A percentile compares a stretch with the other conserved stretches of the same genome.
phyloP scores from a whole-genome alignment of 2,113 vertebrate genomes.

The Anolis sagrei region DNA sequence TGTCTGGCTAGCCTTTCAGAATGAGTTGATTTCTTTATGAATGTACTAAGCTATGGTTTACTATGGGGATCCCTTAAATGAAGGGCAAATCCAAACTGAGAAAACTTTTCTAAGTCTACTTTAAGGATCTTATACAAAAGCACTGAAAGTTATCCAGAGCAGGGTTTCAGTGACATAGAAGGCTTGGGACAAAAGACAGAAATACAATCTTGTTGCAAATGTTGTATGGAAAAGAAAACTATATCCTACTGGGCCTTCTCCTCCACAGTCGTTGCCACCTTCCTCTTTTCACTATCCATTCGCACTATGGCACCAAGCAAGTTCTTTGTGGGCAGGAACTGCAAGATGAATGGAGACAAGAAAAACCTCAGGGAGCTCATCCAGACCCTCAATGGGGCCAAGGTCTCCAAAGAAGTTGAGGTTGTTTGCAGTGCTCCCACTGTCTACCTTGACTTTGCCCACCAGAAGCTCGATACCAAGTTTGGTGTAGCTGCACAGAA shows the following conservation, averaged over 20 bases:
- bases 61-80: too few relatives aligned
- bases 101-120: too few relatives aligned
- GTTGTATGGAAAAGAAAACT: too few relatives aligned
- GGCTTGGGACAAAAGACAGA: too few relatives aligned
- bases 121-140: too few relatives aligned
- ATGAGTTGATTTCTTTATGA: neutral
- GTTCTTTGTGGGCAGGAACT: conserved; percentile 97
- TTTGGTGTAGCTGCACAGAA: conserved; percentile 94
- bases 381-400: conserved; percentile 84
- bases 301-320: conserved; percentile 89
- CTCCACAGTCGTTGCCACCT: too few relatives aligned
- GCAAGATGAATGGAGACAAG: conserved; percentile 98
- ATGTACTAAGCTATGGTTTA: neutral
- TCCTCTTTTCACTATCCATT: too few relatives aligned
- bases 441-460: conserved; percentile 93
- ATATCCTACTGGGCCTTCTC: too few relatives aligned
- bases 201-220: too few relatives aligned
- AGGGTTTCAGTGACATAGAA: too few relatives aligned
- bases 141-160: too few relatives aligned
- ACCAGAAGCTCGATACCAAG: conserved; percentile 90
- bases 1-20: neutral
- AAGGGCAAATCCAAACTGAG: too few relatives aligned
- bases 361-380: conserved; percentile 91
- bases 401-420: conserved; percentile 89
- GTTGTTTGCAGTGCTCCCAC: conserved; percentile 93